A percentile compares a stretch with the other conserved stretches of the same genome.
These are phyloP conservation scores for Lordiphosa collinella DNA, from an alignment of 1,140 invertebrate species.

Conservation along the genomic window DNA sequence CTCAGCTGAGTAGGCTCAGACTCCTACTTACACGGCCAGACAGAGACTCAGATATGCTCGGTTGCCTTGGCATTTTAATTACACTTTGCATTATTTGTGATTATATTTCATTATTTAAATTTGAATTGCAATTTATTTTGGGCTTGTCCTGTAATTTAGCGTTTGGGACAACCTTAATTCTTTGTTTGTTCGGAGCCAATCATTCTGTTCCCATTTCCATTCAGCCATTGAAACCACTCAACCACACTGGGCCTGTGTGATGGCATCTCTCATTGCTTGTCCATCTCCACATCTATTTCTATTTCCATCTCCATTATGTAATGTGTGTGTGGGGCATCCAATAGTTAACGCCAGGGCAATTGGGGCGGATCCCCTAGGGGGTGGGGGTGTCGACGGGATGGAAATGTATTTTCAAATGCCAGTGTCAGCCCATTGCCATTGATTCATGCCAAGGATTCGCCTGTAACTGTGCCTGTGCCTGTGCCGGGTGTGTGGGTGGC, in stretches of 20 bases:
- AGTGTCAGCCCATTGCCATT: conserved; percentile 39
- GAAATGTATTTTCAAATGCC: conserved; percentile 48
- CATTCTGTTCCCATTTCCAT: background rate
- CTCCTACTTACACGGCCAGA: too few relatives aligned
- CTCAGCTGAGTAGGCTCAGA: too few relatives aligned
- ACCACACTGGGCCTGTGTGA: conserved; percentile 21
- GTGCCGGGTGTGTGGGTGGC: conserved; percentile 15
- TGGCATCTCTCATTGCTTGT: conserved; percentile 49
- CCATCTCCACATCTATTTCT: conserved; percentile 20
- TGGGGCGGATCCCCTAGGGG: background rate
- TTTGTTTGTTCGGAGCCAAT: too few relatives aligned
- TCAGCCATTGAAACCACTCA: conserved; percentile 5
- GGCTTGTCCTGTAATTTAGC: too few relatives aligned
- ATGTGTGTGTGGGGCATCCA: conserved; percentile 7
- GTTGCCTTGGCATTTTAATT: too few relatives aligned
- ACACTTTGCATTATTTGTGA: too few relatives aligned
- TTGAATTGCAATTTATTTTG: too few relatives aligned
- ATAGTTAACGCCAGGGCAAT: conserved; percentile 20
- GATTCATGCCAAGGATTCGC: conserved; percentile 51
- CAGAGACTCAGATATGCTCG: too few relatives aligned
- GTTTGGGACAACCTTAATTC: too few relatives aligned
- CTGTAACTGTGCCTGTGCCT: too few relatives aligned
- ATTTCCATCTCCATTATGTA: conserved; percentile 41
- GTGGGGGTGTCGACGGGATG: background rate
- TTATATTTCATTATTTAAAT: too few relatives aligned